These are phyloP conservation scores for Neolamprologus cancellatus DNA, from an alignment of 2,113 vertebrate genomes.

Conservation along the genomic window DNA sequence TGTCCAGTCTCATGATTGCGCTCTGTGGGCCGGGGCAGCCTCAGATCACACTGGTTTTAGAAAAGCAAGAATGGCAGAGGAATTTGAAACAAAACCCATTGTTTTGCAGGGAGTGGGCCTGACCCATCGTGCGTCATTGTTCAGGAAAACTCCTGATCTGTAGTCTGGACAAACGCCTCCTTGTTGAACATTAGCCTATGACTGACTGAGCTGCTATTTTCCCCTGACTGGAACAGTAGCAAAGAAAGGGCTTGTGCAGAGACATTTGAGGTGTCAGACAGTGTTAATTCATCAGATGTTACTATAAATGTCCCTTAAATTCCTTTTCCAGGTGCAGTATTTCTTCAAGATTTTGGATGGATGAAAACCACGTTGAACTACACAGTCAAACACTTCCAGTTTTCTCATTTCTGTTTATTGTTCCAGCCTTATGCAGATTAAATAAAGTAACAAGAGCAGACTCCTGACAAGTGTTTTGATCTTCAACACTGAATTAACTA, in stretches of 20 bases:
- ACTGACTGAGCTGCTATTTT: conserved; percentile 58
- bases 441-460: conserved; percentile 92
- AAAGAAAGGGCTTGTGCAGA: neutral
- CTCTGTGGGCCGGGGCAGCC: conserved; percentile 54
- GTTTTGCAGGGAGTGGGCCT: conserved; percentile 61
- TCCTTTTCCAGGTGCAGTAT: conserved; percentile 83
- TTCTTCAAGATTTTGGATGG: conserved; percentile 93
- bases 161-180: conserved; percentile 61
- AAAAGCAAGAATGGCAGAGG: conserved; percentile 47
- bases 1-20: conserved; percentile 60
- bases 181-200: conserved; percentile 76
- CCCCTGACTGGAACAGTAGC: conserved; percentile 33
- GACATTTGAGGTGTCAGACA: neutral
- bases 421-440: conserved; percentile 91
- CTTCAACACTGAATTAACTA: conserved; percentile 89
- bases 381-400: conserved; percentile 33
- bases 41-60: conserved; percentile 43
- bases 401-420: conserved; percentile 74
- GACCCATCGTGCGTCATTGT: conserved; percentile 63
- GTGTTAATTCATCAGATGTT: neutral
- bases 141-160: conserved; percentile 66
- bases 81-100: conserved; percentile 64
- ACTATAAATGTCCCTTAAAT: neutral
- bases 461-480: conserved; percentile 87
- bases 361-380: conserved; percentile 7